These are phyloP conservation scores for Cyanoramphus novaezelandiae DNA, from an alignment of 2,113 vertebrate genomes.

Conservation along the genomic window DNA sequence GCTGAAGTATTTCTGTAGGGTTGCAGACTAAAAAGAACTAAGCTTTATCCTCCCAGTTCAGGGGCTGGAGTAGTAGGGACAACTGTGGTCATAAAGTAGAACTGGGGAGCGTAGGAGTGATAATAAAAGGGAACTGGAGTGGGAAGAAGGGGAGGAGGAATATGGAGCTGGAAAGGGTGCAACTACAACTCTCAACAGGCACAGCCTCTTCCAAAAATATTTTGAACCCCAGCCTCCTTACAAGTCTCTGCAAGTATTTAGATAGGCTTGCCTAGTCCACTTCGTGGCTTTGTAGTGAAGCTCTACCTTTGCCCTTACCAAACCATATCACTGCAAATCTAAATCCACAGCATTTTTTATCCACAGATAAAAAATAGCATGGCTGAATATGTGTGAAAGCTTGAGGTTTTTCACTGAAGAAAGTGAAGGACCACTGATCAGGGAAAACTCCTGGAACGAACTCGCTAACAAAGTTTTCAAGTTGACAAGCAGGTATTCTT, in stretches of 20 bases:
- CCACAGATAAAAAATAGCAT: background rate
- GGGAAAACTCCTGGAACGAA: too few species aligned
- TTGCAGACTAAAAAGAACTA: background rate
- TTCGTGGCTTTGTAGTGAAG: fast-evolving
- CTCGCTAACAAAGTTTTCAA: too few species aligned
- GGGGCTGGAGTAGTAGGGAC: background rate
- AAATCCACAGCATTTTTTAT: background rate
- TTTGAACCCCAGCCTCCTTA: background rate
- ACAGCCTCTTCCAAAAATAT: background rate
- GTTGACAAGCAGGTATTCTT: too few species aligned
- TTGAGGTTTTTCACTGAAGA: background rate
- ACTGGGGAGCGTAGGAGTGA: fast-evolving
- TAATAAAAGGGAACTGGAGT: background rate
- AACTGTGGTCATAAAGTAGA: background rate
- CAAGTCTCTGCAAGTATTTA: background rate
- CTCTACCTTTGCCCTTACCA: background rate
- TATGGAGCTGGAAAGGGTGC: background rate
- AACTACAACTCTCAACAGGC: background rate
- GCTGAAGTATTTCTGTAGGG: background rate
- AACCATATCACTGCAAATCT: background rate
- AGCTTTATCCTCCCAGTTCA: background rate
- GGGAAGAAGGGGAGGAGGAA: background rate
- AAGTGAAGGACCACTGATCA: background rate
- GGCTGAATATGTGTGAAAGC: background rate
- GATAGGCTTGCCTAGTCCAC: background rate